These are phyloP conservation scores for Himalopsyche japonica DNA, from an alignment of 2,888 invertebrate species.

Conservation along the genomic window DNA sequence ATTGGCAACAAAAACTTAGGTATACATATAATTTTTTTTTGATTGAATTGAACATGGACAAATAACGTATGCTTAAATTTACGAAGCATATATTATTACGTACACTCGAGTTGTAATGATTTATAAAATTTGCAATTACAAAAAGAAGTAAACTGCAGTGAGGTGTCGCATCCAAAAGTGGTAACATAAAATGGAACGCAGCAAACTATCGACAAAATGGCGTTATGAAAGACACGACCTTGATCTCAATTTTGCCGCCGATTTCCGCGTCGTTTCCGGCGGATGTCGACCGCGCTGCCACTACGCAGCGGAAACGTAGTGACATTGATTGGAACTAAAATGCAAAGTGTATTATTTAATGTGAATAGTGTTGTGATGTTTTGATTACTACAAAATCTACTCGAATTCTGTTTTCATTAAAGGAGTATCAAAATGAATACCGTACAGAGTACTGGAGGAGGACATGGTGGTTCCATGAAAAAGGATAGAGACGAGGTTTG, in stretches of 20 bases:
- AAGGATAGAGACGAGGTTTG: constrained; percentile 61
- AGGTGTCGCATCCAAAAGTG: not conserved
- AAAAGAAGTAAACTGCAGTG: no score
- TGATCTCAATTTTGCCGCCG: not conserved
- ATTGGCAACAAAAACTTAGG: no score
- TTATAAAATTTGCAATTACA: no score
- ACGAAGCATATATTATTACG: not conserved
- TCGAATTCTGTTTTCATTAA: not conserved
- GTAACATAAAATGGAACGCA: not conserved
- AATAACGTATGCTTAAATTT: no score
- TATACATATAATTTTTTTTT: no score
- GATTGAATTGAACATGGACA: no score
- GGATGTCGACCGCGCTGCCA: not conserved
- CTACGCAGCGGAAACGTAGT: not conserved
- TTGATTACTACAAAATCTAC: not conserved
- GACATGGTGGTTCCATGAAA: constrained; percentile 61
- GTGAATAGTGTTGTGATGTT: not conserved
- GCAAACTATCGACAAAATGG: not conserved
- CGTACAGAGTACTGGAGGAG: constrained; percentile 64
- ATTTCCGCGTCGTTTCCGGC: not conserved
- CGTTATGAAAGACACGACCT: not conserved
- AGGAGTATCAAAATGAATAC: constrained; percentile 59
- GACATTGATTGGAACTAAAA: not conserved
- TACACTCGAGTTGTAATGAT: not conserved
- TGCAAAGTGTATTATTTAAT: not conserved